Base-by-base conservation (phyloP, 2,113 vertebrate species). In the Carassius gibelio region DNA sequence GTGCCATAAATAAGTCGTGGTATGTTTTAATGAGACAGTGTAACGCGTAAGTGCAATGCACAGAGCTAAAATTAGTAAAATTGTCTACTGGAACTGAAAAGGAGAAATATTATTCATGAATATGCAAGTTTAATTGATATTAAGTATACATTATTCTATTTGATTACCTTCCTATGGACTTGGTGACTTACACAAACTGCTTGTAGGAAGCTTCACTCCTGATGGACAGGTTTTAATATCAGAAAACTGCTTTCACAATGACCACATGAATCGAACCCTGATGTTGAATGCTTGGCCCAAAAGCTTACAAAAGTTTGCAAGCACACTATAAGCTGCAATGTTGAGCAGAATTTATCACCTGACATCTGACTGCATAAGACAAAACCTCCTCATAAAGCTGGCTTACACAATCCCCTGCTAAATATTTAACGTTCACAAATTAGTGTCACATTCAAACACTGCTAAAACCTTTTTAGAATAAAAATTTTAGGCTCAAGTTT, bases 391-490 rank as follows among this genome's bases (percentile, higher is more conserved):
- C 74, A 76, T 52, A 76, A 76, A 76, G n/a, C 74, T 55, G n/a
- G 21, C 38, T 52, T 17, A 55, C 75, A 76, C 45, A 76, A 55
- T 76, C 26, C 48, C 75, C 50, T 34, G 75, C 50, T 76, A 76
- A 76, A 76, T 76, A 76, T 55, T 76, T 23, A 76, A 55, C 45
- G 55, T 21, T 55, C 75, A 76, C 55, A 17, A 76, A 52, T 52
- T 76, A 52, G 23, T 30, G 13, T 75, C 42, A 7, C 7, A 34
- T 76, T 55, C 50, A 52, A 55, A 76, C 26, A 34, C 23, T 52
- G 48, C 75, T 9, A 42, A 55, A 55, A 76, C 23, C 48, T 34
- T 76, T 61, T 55, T 76, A 55, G 74, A 55, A 23, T 76, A 76
- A 76, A 55, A 14, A 19, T 55, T 76, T 55, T 34, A 76, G 75